Base-by-base conservation (phyloP, 2,113 vertebrate genomes). In the Paedocypris sp. region DNA sequence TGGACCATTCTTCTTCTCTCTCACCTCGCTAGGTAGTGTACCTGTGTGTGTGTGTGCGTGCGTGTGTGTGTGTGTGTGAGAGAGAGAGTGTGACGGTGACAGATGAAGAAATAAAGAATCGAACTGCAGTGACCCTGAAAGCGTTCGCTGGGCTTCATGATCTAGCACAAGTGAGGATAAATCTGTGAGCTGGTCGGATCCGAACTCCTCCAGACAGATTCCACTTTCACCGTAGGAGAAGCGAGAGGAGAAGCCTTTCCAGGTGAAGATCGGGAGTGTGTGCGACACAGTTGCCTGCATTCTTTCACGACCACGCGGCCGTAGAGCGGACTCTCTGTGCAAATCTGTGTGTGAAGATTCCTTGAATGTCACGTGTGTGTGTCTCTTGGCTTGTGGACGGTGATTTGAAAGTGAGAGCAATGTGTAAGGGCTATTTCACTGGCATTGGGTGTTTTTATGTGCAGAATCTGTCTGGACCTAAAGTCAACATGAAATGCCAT, bases 1-100 rank as follows among this genome's bases (percentile, higher is more conserved):
- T 42, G n/a, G 48, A 52, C 28, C 66, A 74, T 70, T 75, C 72
- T 75, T 76, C 75, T 74, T 73, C 80, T 67, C 77, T 78, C 77
- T 76, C 77, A 57, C 46, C 51, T 66, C 61, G 73, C 73, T 58
- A 54, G 61, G 61, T 56, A 46, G 61, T 46, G 28, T 46, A 45
- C 25, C 20, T 46, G 61, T 36, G 48, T 47, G 43, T 36, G 58
- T 49, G 32, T 8, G 35, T 19, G 50, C 19, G 9, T 46, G 46
- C 33, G 63, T 19, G 57, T 19, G 38, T 22, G 16, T 13, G 22
- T 47, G 16, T 26, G 28, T 26, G 12, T 29, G 36, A 33, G 64
- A 20, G 41, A 32, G 43, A 25, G 36, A 13, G 28, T 42, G 51
- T 22, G 43, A 42, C 50, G 20, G 59, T 26, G 45, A 46, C 67